Evolutionary conservation across 2,888 invertebrate species (phyloP).

Genomic region (Eupithecia inturbata): DNA sequence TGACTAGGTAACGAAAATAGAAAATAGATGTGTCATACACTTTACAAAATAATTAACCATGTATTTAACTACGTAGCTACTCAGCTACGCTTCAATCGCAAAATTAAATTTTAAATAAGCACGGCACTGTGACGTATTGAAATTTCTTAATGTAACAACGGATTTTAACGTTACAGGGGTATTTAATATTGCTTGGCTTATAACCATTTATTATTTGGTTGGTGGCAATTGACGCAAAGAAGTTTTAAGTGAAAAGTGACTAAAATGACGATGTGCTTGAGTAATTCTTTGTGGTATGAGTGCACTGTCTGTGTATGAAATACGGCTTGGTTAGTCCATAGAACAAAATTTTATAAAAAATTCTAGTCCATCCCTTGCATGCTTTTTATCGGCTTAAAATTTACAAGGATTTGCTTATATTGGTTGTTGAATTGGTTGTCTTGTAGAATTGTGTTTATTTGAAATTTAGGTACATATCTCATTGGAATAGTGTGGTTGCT

Average conservation of each 20-base stretch:
- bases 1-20: not conserved
- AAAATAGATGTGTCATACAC: not conserved
- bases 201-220: not conserved
- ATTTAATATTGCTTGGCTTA: not conserved
- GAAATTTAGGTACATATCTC: not conserved
- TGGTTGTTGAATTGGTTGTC: not conserved
- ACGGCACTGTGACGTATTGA: not conserved
- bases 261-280: not conserved
- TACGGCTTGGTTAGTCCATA: not conserved
- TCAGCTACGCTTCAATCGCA: not conserved
- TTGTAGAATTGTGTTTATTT: not conserved
- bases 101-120: not conserved
- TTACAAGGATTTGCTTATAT: not conserved
- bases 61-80: not conserved
- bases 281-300: not conserved
- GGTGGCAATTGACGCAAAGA: not conserved
- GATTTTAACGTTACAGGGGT: not conserved
- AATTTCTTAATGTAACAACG: not conserved
- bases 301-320: not conserved
- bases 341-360: not conserved
- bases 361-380: not conserved
- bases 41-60: not conserved
- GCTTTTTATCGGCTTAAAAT: not conserved
- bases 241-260: slow-evolving; percentile 2
- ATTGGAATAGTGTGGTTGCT: not conserved